Evolutionary conservation across 2,797 vertebrate genomes (phyloP).

Genomic region (Corythornis leucogaster): DNA sequence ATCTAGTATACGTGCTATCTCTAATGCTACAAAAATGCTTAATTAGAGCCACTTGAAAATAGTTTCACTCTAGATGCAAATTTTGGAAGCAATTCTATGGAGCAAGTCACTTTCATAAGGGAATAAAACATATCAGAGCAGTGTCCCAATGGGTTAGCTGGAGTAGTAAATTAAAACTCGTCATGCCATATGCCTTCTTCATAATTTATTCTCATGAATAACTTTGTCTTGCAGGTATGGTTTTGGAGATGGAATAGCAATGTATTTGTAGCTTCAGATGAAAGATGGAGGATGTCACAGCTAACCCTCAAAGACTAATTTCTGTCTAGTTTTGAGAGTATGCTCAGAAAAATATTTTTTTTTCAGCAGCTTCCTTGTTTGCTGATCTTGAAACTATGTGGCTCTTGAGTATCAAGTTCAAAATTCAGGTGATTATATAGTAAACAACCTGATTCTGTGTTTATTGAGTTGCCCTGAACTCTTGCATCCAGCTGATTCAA

Average conservation of each 20-base stretch:
- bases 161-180: neutral
- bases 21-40: neutral
- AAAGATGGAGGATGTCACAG: neutral
- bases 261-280: neutral
- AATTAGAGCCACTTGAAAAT: neutral
- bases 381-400: neutral
- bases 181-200: neutral
- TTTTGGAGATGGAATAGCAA: neutral
- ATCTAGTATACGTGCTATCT: neutral
- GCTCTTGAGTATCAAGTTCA: conserved; percentile 5
- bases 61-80: neutral
- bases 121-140: neutral
- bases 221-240: neutral
- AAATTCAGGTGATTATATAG: neutral
- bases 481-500: conserved; percentile 16
- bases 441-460: neutral
- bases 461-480: conserved; percentile 35
- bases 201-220: conserved; percentile 17
- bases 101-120: neutral
- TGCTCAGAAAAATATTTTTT: neutral
- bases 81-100: neutral
- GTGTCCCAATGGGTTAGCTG: neutral
- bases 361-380: conserved; percentile 4
- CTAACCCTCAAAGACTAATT: neutral
- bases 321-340: neutral